Evolutionary conservation across 2,113 vertebrate species (phyloP).

Genomic region (Anser cygnoides): DNA sequence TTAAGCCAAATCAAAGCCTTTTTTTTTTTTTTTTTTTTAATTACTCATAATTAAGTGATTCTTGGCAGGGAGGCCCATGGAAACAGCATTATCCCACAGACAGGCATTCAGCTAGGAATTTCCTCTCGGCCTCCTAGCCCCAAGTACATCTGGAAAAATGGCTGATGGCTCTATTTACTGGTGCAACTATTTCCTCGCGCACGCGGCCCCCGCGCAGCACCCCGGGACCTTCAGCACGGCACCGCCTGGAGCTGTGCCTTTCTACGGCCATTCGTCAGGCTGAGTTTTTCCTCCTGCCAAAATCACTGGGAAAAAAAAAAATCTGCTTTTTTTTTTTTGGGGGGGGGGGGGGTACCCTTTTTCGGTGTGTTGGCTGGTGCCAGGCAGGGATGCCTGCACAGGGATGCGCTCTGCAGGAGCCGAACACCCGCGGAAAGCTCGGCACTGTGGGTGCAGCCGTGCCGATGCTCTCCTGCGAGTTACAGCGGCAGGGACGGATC

Average conservation of each 20-base stretch:
- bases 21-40: background rate
- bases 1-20: slow-evolving; percentile 1
- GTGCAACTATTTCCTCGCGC: background rate
- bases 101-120: slow-evolving; percentile 58
- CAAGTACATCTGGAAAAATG: background rate
- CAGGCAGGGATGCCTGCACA: rapidly evolving
- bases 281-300: background rate
- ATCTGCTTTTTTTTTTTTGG: background rate
- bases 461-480: no score
- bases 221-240: background rate
- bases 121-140: slow-evolving; percentile 31
- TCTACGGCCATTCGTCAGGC: background rate
- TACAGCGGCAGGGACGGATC: no score
- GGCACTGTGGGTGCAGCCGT: background rate
- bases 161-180: background rate
- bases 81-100: slow-evolving; percentile 29
- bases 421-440: background rate
- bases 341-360: background rate
- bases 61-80: slow-evolving; percentile 33
- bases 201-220: background rate
- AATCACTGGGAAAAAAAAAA: background rate
- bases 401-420: rapidly evolving
- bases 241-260: background rate
- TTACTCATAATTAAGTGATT: slow-evolving; percentile 58
- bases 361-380: background rate